Conservation (phyloP, 2,888 invertebrate species). For the Prenolepis imparis region DNA sequence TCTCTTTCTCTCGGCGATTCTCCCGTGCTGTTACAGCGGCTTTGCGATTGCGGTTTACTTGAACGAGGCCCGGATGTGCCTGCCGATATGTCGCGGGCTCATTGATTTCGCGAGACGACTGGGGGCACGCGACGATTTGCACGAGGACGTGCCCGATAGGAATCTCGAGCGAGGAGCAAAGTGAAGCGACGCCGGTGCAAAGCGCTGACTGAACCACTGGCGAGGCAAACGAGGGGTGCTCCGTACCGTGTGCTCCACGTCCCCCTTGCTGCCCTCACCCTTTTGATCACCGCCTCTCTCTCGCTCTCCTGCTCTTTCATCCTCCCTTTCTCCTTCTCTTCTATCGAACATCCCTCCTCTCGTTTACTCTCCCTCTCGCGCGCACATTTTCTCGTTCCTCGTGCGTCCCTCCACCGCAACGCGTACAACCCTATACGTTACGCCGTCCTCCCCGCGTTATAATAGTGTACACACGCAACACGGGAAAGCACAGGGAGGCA, state of each 20-base stretch:
- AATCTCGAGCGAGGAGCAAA: conserved; percentile 58
- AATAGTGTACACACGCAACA: conserved; percentile 63
- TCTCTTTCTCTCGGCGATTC: conserved; percentile 31
- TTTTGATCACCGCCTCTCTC: conserved; percentile 35
- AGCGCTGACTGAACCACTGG: conserved; percentile 79
- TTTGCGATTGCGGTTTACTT: conserved; percentile 42
- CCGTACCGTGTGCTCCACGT: conserved; percentile 67
- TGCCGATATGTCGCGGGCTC: conserved; percentile 61
- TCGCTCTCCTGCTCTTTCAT: not conserved
- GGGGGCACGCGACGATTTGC: conserved; percentile 71
- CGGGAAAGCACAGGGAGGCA: conserved; percentile 50
- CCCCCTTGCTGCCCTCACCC: conserved; percentile 50
- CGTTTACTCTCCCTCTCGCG: conserved; percentile 22
- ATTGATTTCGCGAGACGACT: conserved; percentile 70
- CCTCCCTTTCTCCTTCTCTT: conserved; percentile 4
- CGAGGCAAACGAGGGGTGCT: conserved; percentile 74
- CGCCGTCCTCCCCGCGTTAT: conserved; percentile 48
- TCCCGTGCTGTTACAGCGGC: conserved; percentile 27
- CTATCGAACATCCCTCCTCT: conserved; percentile 22
- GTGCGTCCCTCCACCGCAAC: conserved; percentile 11
- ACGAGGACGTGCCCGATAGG: conserved; percentile 67
- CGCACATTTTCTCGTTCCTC: conserved; percentile 15
- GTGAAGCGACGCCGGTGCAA: conserved; percentile 79
- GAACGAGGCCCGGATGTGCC: conserved; percentile 35
- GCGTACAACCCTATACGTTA: conserved; percentile 57